phyloP scores from a whole-genome alignment of 2,797 vertebrate genomes.

The Microchirus variegatus region DNA sequence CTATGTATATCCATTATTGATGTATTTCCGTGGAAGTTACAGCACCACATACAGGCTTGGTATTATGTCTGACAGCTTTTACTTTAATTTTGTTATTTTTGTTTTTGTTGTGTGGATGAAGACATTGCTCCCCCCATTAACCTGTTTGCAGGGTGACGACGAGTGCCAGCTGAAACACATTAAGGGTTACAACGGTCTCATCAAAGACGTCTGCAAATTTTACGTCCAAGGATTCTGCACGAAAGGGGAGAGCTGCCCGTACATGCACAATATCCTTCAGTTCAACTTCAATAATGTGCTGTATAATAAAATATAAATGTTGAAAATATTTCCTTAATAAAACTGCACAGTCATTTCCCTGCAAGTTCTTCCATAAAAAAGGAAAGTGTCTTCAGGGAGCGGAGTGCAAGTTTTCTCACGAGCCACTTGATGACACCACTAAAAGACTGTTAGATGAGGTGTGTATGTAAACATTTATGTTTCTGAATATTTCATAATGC shows the following conservation, averaged over 20 bases:
- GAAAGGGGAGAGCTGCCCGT: constrained; percentile 90
- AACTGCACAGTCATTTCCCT: constrained; percentile 89
- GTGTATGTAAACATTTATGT: constrained; percentile 45
- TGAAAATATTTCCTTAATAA: constrained; percentile 78
- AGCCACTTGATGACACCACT: constrained; percentile 86
- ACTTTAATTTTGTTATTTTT: background rate
- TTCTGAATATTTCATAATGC: background rate
- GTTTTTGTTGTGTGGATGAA: fast-evolving
- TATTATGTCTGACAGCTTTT: no score
- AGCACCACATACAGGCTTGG: no score
- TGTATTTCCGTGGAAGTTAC: no score
- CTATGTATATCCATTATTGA: no score
- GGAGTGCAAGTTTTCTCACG: constrained; percentile 91
- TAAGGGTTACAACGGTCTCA: constrained; percentile 80
- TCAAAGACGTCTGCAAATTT: constrained; percentile 91
- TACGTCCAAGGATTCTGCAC: constrained; percentile 89
- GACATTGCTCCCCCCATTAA: background rate
- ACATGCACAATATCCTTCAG: constrained; percentile 97
- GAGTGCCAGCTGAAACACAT: constrained; percentile 91
- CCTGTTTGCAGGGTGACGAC: constrained; percentile 80
- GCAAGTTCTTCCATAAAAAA: constrained; percentile 90
- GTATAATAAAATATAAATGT: background rate
- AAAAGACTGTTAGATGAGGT: constrained; percentile 88
- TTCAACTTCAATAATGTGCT: background rate
- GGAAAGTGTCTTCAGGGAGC: constrained; percentile 85